Evolutionary conservation across 2,113 vertebrate species (phyloP).

Genomic region (Otus sunia): DNA sequence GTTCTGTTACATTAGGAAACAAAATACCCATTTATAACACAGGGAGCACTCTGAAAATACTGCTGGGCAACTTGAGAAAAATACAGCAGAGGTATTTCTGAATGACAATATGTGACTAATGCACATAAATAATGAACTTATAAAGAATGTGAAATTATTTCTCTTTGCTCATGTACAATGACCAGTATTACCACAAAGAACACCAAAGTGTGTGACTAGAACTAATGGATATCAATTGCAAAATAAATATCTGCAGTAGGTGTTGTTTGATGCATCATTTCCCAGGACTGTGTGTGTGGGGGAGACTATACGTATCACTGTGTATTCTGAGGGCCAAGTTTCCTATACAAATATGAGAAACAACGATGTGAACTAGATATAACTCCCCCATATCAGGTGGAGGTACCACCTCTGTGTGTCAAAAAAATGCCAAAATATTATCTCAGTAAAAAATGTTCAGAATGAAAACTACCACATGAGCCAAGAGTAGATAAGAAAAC

Average conservation of each 20-base stretch:
- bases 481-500: background rate
- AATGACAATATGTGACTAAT: background rate
- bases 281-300: background rate
- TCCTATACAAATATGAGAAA: background rate
- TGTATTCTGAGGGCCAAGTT: background rate
- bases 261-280: background rate
- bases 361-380: background rate
- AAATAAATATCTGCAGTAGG: background rate
- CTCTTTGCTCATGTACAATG: fast-evolving
- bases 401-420: background rate
- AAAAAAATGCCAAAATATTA: background rate
- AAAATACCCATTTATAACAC: background rate
- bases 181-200: background rate
- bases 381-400: background rate
- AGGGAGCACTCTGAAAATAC: background rate
- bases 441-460: background rate
- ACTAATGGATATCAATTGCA: background rate
- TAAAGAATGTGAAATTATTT: background rate
- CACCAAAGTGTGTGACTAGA: fast-evolving
- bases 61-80: background rate
- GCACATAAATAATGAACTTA: background rate
- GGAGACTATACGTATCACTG: background rate
- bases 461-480: background rate
- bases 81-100: background rate
- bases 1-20: background rate